Percentiles rank a stretch among this genome's conserved stretches.
These are phyloP conservation scores for Merops nubicus DNA, from an alignment of 2,113 vertebrate species.

Conservation along the genomic window DNA sequence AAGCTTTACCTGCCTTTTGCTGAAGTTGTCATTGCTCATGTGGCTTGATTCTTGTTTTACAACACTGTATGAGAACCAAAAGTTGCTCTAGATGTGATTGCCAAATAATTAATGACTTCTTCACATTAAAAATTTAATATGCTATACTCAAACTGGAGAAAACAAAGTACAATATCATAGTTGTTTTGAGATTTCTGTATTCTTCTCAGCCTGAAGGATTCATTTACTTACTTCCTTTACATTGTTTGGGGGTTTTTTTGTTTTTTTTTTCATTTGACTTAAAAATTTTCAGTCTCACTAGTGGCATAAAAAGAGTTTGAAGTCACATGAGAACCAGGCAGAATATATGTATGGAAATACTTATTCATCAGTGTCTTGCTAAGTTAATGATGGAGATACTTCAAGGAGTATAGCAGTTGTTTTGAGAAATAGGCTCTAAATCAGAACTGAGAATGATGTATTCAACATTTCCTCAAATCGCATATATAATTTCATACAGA, in stretches of 20 bases:
- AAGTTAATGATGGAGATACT: conserved; percentile 2
- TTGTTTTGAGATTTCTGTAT: neutral
- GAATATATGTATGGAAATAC: neutral
- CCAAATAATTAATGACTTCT: neutral
- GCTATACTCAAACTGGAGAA: neutral
- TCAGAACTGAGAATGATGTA: neutral
- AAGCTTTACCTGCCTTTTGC: neutral
- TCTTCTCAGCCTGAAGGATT: neutral
- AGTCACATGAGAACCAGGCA: neutral
- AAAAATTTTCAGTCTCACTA: neutral
- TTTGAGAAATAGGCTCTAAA: neutral
- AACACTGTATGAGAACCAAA: neutral
- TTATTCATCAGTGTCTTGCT: neutral
- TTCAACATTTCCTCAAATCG: neutral
- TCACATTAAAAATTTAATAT: conserved; percentile 14
- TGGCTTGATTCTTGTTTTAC: neutral
- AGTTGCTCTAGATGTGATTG: neutral
- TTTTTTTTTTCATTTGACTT: neutral
- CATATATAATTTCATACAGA: neutral
- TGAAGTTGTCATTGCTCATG: neutral
- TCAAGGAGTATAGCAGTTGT: neutral
- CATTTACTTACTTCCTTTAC: neutral
- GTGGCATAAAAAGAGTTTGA: neutral
- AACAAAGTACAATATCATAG: neutral
- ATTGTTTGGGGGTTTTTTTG: too few species aligned